A percentile compares a stretch with the other conserved stretches of the same genome.
Evolutionary conservation across 2,888 invertebrate species (phyloP).

Genomic region (Monoplex corrugatus): DNA sequence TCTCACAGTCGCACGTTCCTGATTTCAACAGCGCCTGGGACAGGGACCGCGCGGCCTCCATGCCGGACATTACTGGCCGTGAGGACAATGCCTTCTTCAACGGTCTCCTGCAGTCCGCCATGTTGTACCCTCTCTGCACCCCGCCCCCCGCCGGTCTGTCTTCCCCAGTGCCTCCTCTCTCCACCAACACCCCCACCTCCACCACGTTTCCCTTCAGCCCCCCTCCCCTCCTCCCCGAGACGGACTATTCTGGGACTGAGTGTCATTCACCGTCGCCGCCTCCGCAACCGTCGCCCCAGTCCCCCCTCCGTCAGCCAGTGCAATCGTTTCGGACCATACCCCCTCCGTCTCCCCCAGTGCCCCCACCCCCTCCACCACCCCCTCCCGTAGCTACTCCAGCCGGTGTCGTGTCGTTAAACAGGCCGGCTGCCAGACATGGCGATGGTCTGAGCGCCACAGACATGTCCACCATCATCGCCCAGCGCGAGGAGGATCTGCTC

Average conservation of each 20-base stretch:
- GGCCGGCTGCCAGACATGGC: neutral
- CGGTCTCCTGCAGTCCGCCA: neutral
- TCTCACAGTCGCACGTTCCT: slow-evolving; percentile 8
- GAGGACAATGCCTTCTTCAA: neutral
- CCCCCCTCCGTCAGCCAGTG: neutral
- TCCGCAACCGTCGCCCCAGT: neutral
- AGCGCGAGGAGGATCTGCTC: neutral
- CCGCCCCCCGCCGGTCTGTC: neutral
- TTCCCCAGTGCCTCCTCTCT: neutral
- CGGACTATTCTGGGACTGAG: neutral
- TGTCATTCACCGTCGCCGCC: neutral
- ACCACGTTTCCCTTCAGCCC: neutral
- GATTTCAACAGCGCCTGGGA: slow-evolving; percentile 29
- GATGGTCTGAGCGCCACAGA: neutral
- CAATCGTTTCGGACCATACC: neutral
- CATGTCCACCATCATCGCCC: neutral
- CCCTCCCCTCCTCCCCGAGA: neutral
- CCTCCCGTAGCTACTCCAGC: neutral
- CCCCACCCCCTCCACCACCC: neutral
- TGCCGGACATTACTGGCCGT: slow-evolving; percentile 8
- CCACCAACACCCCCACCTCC: neutral
- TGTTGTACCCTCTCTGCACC: neutral
- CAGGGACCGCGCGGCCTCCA: slow-evolving; percentile 34
- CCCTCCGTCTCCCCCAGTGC: neutral
- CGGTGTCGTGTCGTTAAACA: neutral